phyloP scores from a whole-genome alignment of 2,113 vertebrate genomes.

The Herpailurus yagouaroundi region DNA sequence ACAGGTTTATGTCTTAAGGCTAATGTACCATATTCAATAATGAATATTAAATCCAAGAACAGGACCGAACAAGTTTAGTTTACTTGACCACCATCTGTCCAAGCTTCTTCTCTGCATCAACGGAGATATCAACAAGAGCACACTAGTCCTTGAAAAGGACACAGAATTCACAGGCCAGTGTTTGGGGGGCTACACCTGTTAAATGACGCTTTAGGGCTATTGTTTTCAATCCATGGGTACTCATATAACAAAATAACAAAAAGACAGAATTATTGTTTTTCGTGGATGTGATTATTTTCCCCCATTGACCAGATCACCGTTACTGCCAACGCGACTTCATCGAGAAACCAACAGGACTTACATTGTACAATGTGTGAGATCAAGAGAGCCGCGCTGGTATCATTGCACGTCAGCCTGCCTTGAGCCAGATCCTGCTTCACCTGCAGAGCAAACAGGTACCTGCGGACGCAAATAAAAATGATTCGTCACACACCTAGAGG shows the following conservation, averaged over 20 bases:
- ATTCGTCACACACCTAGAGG: neutral
- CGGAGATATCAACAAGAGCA: neutral
- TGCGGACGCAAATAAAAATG: constrained; percentile 80
- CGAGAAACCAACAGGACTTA: constrained; percentile 84
- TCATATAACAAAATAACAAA: neutral
- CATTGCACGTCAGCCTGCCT: constrained; percentile 94
- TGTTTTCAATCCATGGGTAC: neutral
- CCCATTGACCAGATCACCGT: fast-evolving
- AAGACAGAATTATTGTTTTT: neutral
- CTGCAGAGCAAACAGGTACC: constrained; percentile 99
- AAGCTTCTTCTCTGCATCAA: constrained; percentile 25
- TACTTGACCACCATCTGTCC: neutral
- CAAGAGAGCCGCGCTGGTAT: constrained; percentile 95
- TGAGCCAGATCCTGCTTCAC: constrained; percentile 96
- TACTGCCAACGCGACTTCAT: neutral
- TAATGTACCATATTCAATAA: neutral
- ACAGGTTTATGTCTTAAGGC: neutral
- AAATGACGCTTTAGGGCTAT: neutral
- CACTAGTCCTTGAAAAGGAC: neutral
- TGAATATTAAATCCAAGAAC: neutral
- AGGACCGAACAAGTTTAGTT: neutral
- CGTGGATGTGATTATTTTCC: neutral
- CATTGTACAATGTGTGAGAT: constrained; percentile 98
- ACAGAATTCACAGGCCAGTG: neutral
- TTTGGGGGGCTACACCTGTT: too few relatives aligned